phyloP scores from a whole-genome alignment of 1,140 invertebrate species.

The Magallana gigas region DNA sequence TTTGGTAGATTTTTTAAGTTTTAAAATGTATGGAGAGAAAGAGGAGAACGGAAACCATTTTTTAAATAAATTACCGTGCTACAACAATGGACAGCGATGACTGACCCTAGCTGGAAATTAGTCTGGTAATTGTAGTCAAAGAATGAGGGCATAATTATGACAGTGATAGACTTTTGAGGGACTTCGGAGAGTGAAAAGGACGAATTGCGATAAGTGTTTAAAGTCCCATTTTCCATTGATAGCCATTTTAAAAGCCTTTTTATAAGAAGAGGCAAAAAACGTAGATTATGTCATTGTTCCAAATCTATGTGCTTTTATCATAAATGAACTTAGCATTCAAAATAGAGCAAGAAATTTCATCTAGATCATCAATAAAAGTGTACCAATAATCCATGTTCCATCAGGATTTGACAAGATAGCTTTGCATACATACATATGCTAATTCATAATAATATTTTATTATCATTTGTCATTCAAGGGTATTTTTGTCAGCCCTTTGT shows the following conservation, averaged over 20 bases:
- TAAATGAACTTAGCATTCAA: conserved; percentile 16
- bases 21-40: no score
- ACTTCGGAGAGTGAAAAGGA: no score
- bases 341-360: background rate
- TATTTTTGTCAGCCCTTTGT: background rate
- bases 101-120: no score
- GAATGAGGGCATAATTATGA: no score
- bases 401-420: background rate
- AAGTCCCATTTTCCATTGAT: background rate
- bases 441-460: no score
- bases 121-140: no score
- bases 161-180: no score
- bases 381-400: background rate
- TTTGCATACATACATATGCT: no score
- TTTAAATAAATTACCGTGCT: no score
- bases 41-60: no score
- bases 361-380: background rate
- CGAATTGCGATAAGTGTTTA: background rate
- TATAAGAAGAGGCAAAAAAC: background rate
- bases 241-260: background rate
- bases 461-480: background rate
- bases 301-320: background rate
- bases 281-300: background rate
- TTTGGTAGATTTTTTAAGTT: no score
- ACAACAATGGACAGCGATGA: no score